Percentiles rank a stretch among this genome's conserved stretches.
Evolutionary conservation across 2,797 vertebrate genomes (phyloP).

Genomic region (Coregonus suidteri): DNA sequence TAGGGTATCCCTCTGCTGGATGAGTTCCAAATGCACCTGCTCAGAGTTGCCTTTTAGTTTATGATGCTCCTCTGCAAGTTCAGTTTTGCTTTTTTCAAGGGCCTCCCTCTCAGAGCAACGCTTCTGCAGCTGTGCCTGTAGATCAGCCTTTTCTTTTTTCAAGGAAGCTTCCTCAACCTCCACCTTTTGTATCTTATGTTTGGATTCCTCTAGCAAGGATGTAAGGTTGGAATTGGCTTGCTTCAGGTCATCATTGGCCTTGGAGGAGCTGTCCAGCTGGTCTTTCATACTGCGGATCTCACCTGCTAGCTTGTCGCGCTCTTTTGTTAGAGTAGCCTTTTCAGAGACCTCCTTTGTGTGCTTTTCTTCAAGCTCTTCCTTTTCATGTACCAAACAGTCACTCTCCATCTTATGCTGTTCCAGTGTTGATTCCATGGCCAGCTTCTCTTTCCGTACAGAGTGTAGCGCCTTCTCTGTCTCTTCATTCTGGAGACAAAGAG

Average conservation of each 20-base stretch:
- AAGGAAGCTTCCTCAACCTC: constrained; percentile 66
- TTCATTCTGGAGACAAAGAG: constrained; percentile 55
- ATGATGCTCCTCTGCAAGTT: constrained; percentile 70
- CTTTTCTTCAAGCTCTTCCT: constrained; percentile 77
- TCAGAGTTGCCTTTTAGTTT: constrained; percentile 69
- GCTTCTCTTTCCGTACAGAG: constrained; percentile 79
- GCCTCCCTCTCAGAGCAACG: constrained; percentile 67
- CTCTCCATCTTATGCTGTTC: constrained; percentile 77
- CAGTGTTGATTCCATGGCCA: constrained; percentile 70
- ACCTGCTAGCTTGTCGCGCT: constrained; percentile 71
- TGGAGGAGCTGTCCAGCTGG: constrained; percentile 70
- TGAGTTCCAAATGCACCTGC: constrained; percentile 62
- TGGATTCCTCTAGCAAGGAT: constrained; percentile 71
- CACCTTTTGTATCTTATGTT: constrained; percentile 58
- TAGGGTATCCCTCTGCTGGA: constrained; percentile 69
- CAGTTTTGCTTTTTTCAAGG: constrained; percentile 69
- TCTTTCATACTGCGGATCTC: constrained; percentile 68
- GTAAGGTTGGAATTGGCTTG: constrained; percentile 73
- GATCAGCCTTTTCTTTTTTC: constrained; percentile 63
- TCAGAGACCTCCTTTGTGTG: constrained; percentile 69
- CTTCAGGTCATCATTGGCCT: constrained; percentile 68
- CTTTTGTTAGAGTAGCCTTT: constrained; percentile 65
- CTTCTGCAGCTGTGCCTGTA: constrained; percentile 73
- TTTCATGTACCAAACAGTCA: constrained; percentile 64
- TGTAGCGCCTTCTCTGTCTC: constrained; percentile 77